Evolutionary conservation across 2,797 vertebrate genomes (phyloP).

Genomic region (Lutjanus argentimaculatus): DNA sequence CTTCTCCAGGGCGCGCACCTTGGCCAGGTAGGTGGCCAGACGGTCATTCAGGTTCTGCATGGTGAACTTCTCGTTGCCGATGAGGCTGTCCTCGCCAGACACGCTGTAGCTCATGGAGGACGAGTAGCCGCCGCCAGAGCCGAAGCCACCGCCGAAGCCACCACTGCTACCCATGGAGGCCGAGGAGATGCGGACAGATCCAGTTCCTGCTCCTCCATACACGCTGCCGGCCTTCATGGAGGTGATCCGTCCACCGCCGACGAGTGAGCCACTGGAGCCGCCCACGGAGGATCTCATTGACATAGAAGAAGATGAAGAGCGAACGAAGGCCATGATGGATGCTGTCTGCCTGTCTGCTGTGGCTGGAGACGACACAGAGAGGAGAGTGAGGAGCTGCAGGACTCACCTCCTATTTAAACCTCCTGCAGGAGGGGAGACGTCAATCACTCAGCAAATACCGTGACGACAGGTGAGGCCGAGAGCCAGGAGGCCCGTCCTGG

Average conservation of each 20-base stretch:
- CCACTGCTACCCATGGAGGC: background rate
- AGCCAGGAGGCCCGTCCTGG: slow-evolving; percentile 6
- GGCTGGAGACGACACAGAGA: slow-evolving; percentile 34
- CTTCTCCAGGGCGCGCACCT: slow-evolving; percentile 86
- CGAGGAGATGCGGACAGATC: slow-evolving; percentile 50
- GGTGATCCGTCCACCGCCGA: background rate
- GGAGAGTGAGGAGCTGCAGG: slow-evolving; percentile 35
- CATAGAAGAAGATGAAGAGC: background rate
- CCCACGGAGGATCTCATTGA: slow-evolving; percentile 4
- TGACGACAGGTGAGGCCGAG: background rate
- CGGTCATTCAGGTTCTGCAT: slow-evolving; percentile 93
- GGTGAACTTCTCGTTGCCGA: slow-evolving; percentile 75
- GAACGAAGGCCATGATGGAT: slow-evolving; percentile 22
- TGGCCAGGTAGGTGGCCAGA: slow-evolving; percentile 89
- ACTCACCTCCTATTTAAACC: slow-evolving; percentile 35
- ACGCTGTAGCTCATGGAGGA: slow-evolving; percentile 18
- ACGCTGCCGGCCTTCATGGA: slow-evolving; percentile 33
- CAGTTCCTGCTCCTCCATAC: slow-evolving; percentile 35
- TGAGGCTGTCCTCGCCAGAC: slow-evolving; percentile 39
- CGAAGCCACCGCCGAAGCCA: background rate
- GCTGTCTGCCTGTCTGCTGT: slow-evolving; percentile 17
- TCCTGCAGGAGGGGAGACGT: background rate
- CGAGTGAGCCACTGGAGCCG: background rate
- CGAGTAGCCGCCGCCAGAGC: background rate
- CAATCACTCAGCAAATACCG: slow-evolving; percentile 12